Evolutionary conservation across 2,888 invertebrate species (phyloP).

Genomic region (Metellina segmentata): DNA sequence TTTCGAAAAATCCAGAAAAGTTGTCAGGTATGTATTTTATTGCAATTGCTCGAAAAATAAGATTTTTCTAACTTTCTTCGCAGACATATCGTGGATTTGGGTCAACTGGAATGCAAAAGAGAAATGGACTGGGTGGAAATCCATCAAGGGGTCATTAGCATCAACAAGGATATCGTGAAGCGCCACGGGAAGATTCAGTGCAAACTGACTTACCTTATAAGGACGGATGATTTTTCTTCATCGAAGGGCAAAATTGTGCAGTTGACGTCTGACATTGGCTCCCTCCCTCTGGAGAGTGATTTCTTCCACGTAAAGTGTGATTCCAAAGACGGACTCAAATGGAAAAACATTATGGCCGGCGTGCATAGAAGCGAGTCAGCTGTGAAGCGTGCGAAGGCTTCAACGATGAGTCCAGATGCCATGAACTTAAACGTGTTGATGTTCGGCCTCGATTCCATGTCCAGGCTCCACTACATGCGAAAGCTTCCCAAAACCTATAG

Average conservation of each 20-base stretch:
- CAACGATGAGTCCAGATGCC: conserved; percentile 82
- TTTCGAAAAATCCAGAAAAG: too few species aligned
- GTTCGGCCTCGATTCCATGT: conserved; percentile 93
- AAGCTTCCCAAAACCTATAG: conserved; percentile 89
- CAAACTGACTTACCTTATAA: conserved; percentile 77
- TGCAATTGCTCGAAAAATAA: too few species aligned
- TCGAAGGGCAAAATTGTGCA: conserved; percentile 78
- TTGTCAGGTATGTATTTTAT: too few species aligned
- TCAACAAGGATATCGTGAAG: conserved; percentile 51
- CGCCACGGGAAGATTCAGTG: conserved; percentile 62
- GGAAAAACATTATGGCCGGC: conserved; percentile 87
- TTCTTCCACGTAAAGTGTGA: conserved; percentile 80
- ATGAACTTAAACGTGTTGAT: conserved; percentile 88
- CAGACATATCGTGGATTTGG: conserved; percentile 67
- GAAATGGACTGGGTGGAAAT: conserved; percentile 69
- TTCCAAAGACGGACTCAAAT: conserved; percentile 81
- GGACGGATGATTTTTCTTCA: conserved; percentile 78
- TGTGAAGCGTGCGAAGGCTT: conserved; percentile 82
- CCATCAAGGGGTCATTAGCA: conserved; percentile 12
- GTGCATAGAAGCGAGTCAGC: conserved; percentile 83
- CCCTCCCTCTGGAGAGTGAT: conserved; percentile 78
- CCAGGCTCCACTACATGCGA: conserved; percentile 89
- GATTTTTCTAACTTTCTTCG: background rate
- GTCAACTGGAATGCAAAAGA: conserved; percentile 65
- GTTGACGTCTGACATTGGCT: conserved; percentile 74